Conservation (phyloP, 1,140 invertebrate species). For the Pogonomyrmex barbatus region DNA sequence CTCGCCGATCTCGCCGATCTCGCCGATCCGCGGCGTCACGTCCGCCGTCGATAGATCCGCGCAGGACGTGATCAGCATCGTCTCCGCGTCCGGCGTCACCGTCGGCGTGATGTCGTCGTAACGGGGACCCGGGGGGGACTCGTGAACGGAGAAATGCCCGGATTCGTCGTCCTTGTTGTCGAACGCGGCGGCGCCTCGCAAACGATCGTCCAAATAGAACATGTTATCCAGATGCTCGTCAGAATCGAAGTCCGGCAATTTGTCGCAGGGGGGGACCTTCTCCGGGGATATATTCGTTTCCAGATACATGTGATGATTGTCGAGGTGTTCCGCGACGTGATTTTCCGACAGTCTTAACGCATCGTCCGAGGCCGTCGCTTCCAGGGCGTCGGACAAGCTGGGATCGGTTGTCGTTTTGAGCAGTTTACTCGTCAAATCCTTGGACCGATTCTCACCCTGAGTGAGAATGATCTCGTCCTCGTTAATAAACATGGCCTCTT, state of each 20-base stretch:
- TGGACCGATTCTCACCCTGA: background rate
- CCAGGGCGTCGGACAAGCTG: conserved; percentile 21
- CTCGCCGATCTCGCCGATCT: no score
- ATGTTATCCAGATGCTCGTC: conserved; percentile 38
- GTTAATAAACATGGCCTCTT: conserved; percentile 28
- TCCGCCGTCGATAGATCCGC: background rate
- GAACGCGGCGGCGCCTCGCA: conserved; percentile 1
- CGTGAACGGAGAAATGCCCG: background rate
- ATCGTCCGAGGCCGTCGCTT: conserved; percentile 21
- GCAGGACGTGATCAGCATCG: background rate
- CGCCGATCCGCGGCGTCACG: no score
- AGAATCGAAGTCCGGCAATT: conserved; percentile 29
- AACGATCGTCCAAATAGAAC: conserved; percentile 38
- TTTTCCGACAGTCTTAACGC: background rate
- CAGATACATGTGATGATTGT: conserved; percentile 7
- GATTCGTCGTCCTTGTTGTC: conserved; percentile 38
- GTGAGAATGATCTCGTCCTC: conserved; percentile 29
- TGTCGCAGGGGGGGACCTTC: conserved; percentile 26
- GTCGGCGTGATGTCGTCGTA: background rate
- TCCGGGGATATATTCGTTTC: conserved; percentile 13
- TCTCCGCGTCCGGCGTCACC: background rate
- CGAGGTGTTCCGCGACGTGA: background rate
- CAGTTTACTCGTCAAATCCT: conserved; percentile 29
- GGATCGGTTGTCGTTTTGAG: conserved; percentile 31
- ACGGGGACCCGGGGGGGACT: background rate